Evolutionary conservation across 1,140 invertebrate genomes (phyloP), one percentile per base, ranked within the genome.

Genomic region (Steinernema feltiae): DNA sequence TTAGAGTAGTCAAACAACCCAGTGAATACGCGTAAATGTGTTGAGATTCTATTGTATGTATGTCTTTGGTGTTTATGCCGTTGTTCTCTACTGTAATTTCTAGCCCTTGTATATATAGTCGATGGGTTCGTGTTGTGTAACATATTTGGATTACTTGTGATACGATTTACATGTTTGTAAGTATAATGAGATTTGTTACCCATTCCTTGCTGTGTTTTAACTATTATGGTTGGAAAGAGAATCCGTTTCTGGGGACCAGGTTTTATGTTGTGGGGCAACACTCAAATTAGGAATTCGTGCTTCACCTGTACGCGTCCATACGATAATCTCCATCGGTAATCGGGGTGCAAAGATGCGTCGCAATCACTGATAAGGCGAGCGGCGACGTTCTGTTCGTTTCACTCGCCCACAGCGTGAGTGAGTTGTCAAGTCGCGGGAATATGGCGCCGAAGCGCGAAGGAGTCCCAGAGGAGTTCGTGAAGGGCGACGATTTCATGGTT

Each of bases 121-220:
- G 41, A n/a, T 15, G 15, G 53, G 53, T 63, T 27, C 24, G 15
- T 27, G 7, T 27, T 63, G 24, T 63, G 53, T 63, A 63, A 63
- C 15, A 63, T 63, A 63, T 63, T 63, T 63, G 53, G 15, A 3
- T 63, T 41, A 41, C 53, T 63, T 63, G 53, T 63, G 53, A 63
- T 63, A 63, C 24, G 2, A 63, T 63, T 63, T 27, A n/a, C n/a
- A n/a, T 63, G 53, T 63, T 63, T 63, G 53, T 63, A 63, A 63
- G 53, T 63, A 63, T 63, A 27, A 3, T 27, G 53, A 63, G 53
- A 63, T 63, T 46, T 63, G 53, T 17, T 63, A 7, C 53, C 53
- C 53, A 63, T 63, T 63, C 53, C 53, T 7, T 15, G 15, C 53
- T 63, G 53, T 63, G 53, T 27, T n/a, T 15, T 3, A 63, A 63